Base-by-base conservation (phyloP, 2,888 invertebrate species). In the Anthrax anthrax region DNA sequence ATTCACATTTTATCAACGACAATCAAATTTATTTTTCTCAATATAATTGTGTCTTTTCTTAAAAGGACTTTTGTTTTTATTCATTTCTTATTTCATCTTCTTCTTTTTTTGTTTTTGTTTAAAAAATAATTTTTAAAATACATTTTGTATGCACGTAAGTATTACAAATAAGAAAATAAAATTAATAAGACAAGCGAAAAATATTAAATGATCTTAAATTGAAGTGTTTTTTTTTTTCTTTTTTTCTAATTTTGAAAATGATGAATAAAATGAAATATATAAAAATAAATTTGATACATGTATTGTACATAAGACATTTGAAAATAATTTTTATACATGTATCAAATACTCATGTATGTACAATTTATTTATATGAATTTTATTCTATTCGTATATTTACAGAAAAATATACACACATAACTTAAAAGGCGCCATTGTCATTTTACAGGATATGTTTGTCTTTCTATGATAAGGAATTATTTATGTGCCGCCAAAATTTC, bases 401-500 rank as follows among this genome's bases (percentile, higher is more conserved):
- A 23, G 23, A 23, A 23, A n/a, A 23, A 19, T 32, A 32, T 12
- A 29, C 10, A 23, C 23, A 27, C 12, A 32, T 32, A 32, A 32
- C 13, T 45, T 34, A 34, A 49, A 29, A 49, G 49, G 49, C 49
- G 49, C 49, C 49, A 42, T 41, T 42, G 42, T 46, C 46, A 37
- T 19, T 29, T 34, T 37, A 46, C 13, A 48, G 42, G 37, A 43
- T n/a, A 36, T 40, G 39, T 42, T 34, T 40, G 49, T 43, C 46
- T 42, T 48, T 46, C 47, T 47, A 41, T 49, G 51, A 51, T 51
- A 51, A 51, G 51, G 49, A 49, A 47, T 49, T 49, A 51, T 51
- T 51, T 51, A 51, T 51, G 51, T 51, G 51, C 51, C 51, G 51
- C 51, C 51, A 49, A 51, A 46, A 47, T 47, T 47, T 45, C 39